A percentile compares a stretch with the other conserved stretches of the same genome.
These are phyloP conservation scores for Lucilia cuprina DNA, from an alignment of 1,140 invertebrate species.

Conservation along the genomic window DNA sequence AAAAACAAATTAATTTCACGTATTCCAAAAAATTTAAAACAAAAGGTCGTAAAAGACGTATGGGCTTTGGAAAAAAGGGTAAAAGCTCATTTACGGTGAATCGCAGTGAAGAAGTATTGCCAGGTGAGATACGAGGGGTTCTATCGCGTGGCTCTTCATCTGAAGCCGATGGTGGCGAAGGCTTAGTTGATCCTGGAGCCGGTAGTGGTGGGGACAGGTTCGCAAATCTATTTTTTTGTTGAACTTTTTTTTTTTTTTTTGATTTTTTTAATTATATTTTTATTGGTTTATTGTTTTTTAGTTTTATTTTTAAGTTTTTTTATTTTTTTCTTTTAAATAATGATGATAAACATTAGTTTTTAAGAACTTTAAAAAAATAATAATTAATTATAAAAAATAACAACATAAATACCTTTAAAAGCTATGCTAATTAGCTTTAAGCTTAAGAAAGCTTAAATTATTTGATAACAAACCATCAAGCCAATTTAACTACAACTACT, in stretches of 20 bases:
- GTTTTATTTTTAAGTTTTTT: constrained; percentile 39
- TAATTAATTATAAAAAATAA: neutral
- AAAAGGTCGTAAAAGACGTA: constrained; percentile 89
- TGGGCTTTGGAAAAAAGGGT: constrained; percentile 93
- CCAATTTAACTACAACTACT: neutral
- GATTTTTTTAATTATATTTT: constrained; percentile 41
- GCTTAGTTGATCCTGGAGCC: constrained; percentile 72
- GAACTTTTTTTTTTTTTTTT: constrained; percentile 38
- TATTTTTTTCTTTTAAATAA: constrained; percentile 33
- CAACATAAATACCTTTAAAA: neutral
- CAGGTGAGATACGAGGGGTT: constrained; percentile 79
- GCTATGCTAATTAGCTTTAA: constrained; percentile 22
- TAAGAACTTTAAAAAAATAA: neutral
- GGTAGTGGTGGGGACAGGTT: constrained; percentile 74
- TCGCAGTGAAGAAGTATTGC: constrained; percentile 93
- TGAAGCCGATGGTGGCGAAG: constrained; percentile 87
- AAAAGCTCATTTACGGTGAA: constrained; percentile 95
- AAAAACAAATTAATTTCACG: constrained; percentile 21
- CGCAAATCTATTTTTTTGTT: constrained; percentile 59
- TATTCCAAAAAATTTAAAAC: constrained; percentile 45
- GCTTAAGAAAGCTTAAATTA: constrained; percentile 15
- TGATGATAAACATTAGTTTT: constrained; percentile 58
- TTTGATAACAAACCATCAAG: neutral
- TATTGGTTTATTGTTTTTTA: constrained; percentile 43
- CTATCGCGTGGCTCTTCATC: constrained; percentile 85